Evolutionary conservation across 2,888 invertebrate species (phyloP), one percentile per base, ranked within the genome.

Genomic region (Parnassius apollo): DNA sequence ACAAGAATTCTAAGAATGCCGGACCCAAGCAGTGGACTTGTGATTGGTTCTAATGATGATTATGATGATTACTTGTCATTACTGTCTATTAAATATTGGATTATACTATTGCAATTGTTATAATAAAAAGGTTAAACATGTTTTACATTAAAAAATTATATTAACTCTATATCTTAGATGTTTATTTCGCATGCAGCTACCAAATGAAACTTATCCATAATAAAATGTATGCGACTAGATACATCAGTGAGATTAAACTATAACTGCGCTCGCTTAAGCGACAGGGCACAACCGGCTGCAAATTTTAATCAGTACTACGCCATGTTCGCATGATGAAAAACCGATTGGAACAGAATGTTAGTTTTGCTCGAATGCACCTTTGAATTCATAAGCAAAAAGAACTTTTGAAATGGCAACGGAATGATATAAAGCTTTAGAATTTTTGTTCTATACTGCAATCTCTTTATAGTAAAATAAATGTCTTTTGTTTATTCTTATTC

Each of bases 271-370:
- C 60, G 70, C 69, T 66, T 62, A 62, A 62, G 54, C 62, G 62
- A 58, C 62, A 68, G 69, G 68, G 64, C 69, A 66, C 69, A 68
- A 69, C 65, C 70, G 66, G 59, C 61, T 68, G 65, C 68, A 63
- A 73, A 73, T 72, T 76, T 72, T 71, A 75, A 74, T 75, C 74
- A 70, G 67, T 69, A 70, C 68, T 69, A 69, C 72, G 71, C 66
- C 69, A 65, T 66, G 66, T 67, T 67, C 65, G 54, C 61, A 66
- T 66, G 67, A 69, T 68, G 71, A 71, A 72, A 73, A 71, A 68
- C 69, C 67, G 68, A 73, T 69, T 68, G 68, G 63, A 66, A 66
- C 65, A 54, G 62, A 64, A 66, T 61, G 59, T 64, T 64, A 52
- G 53, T 44, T 56, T 60, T 57, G 59, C 59, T 63, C 48, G 51